phyloP scores from a whole-genome alignment of 2,797 vertebrate genomes.

The Gallinago solitaria region DNA sequence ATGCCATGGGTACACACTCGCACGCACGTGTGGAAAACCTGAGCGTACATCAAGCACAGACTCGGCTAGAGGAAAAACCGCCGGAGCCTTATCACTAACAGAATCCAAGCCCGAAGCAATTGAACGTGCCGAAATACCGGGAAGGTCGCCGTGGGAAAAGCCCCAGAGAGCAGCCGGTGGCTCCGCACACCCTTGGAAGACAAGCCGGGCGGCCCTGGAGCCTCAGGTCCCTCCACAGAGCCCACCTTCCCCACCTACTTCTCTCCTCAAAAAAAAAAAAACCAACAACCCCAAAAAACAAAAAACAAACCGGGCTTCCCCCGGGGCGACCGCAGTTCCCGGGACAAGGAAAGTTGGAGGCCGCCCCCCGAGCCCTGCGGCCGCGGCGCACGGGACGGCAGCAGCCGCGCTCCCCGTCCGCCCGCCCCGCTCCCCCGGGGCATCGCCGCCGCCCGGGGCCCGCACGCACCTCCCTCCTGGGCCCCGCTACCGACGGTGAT shows the following conservation, averaged over 20 bases:
- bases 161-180: neutral
- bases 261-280: neutral
- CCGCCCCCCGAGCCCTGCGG: neutral
- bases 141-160: neutral
- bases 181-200: neutral
- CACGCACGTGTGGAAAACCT: neutral
- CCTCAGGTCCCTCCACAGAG: neutral
- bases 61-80: neutral
- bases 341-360: constrained; percentile 24
- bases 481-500: neutral
- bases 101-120: neutral
- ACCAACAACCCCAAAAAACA: no score
- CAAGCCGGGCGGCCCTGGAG: neutral
- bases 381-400: neutral
- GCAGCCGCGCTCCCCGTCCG: neutral
- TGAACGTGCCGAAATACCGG: neutral
- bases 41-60: neutral
- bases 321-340: neutral
- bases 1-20: fast-evolving
- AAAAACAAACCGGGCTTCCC: neutral
- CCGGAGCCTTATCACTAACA: neutral
- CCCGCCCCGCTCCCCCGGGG: neutral
- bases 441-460: neutral
- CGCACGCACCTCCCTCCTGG: neutral
- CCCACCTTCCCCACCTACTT: neutral